A percentile compares a stretch with the other conserved stretches of the same genome.
phyloP scores from a whole-genome alignment of 30 jellyfish, hydroid and myxozoan species.

The Mastigias papua region DNA sequence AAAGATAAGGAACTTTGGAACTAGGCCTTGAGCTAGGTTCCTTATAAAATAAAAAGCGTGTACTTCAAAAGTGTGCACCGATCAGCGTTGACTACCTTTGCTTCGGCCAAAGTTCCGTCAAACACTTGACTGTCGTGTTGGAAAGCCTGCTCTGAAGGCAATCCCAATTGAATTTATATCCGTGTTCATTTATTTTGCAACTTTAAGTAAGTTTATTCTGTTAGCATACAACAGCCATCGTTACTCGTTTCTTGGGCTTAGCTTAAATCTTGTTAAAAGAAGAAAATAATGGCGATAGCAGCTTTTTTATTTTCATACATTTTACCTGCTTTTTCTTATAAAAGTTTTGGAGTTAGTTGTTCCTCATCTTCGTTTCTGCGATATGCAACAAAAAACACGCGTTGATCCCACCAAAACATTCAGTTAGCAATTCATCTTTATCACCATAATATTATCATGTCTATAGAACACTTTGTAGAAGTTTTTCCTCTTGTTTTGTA shows the following conservation, averaged over 20 bases:
- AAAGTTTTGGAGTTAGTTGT: no score
- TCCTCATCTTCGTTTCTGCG: no score
- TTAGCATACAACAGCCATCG: not conserved
- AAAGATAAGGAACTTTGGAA: no score
- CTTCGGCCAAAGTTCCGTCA: no score
- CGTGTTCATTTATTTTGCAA: not conserved
- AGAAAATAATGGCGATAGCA: not conserved
- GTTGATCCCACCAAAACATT: not conserved
- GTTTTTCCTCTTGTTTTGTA: not conserved
- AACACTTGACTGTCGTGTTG: no score
- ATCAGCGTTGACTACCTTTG: no score
- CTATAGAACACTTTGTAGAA: not conserved
- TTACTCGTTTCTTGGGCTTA: not conserved
- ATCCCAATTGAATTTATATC: no score
- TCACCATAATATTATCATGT: no score
- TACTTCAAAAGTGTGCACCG: no score
- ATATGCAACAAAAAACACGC: not conserved
- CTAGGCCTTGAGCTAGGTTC: no score
- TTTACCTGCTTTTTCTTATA: not conserved
- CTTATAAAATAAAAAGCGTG: no score
- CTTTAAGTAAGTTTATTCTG: not conserved
- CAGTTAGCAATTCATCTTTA: not conserved
- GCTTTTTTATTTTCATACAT: not conserved
- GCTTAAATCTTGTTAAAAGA: not conserved
- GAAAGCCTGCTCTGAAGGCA: no score